These are phyloP conservation scores for Eristalinus aeneus DNA, from an alignment of 2,888 invertebrate genomes.

Conservation along the genomic window DNA sequence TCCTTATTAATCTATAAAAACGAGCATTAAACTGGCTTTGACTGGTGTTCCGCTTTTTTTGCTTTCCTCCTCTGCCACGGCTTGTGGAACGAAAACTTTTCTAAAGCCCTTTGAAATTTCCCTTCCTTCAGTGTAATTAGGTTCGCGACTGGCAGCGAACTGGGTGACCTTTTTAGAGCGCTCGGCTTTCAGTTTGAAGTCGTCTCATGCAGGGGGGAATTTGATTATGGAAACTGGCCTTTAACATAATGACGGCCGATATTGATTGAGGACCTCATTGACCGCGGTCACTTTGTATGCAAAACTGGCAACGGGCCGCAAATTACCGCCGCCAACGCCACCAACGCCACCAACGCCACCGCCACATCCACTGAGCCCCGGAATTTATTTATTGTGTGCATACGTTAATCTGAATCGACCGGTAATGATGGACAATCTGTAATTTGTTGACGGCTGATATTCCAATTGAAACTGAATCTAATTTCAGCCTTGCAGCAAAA, in stretches of 20 bases:
- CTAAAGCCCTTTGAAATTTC: background rate
- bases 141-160: background rate
- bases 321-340: background rate
- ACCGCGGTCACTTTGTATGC: background rate
- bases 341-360: background rate
- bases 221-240: constrained; percentile 35
- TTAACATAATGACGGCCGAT: constrained; percentile 9
- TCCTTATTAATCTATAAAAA: constrained; percentile 32
- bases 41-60: background rate
- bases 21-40: constrained; percentile 1
- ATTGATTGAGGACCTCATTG: background rate
- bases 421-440: constrained; percentile 32
- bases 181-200: background rate
- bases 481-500: background rate
- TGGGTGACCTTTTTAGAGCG: background rate
- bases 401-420: constrained; percentile 39
- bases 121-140: background rate
- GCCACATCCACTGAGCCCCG: background rate
- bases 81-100: background rate
- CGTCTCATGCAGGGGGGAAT: background rate
- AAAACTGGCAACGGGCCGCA: background rate
- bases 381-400: constrained; percentile 1
- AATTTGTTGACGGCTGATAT: constrained; percentile 26
- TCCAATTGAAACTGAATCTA: constrained; percentile 1
- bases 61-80: background rate